A percentile compares a stretch with the other conserved stretches of the same genome.
Evolutionary conservation across 2,888 invertebrate species (phyloP).

Genomic region (Cylloceria caligata): DNA sequence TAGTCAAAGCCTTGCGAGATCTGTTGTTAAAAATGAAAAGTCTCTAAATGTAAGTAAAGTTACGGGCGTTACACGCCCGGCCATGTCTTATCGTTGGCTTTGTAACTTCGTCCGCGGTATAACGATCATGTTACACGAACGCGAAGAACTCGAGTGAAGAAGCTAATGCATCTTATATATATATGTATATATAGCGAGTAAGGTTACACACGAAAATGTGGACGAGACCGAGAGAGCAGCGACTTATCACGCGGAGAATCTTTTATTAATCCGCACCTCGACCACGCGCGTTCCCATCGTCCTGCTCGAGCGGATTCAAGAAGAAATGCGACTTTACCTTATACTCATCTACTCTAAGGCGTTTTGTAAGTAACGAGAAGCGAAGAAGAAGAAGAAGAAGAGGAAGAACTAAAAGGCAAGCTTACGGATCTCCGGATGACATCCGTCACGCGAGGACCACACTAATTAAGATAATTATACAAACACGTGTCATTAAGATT

Average conservation of each 20-base stretch:
- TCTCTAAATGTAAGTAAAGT: background rate
- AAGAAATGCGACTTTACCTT: constrained; percentile 45
- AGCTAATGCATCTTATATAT: constrained; percentile 26
- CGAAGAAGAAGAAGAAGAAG: constrained; percentile 33
- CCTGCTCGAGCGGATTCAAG: constrained; percentile 55
- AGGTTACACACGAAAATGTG: constrained; percentile 23
- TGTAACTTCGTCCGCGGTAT: constrained; percentile 48
- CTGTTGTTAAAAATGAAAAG: background rate
- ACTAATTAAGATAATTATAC: constrained; percentile 67
- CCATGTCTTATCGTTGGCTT: constrained; percentile 40
- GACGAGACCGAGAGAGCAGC: constrained; percentile 15
- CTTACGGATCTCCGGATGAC: constrained; percentile 66
- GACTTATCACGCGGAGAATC: constrained; percentile 29
- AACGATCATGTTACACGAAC: constrained; percentile 59
- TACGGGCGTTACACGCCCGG: constrained; percentile 21
- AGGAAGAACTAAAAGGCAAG: constrained; percentile 35
- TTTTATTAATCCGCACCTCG: constrained; percentile 48
- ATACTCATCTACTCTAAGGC: background rate
- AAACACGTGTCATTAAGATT: constrained; percentile 67
- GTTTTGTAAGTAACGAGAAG: constrained; percentile 15
- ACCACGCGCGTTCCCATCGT: constrained; percentile 51
- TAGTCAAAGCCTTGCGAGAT: background rate
- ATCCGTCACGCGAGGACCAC: constrained; percentile 68
- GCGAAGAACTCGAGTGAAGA: constrained; percentile 16
- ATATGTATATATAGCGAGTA: constrained; percentile 16